phyloP scores from a whole-genome alignment of 2,113 vertebrate species.

The Alectura lathami region DNA sequence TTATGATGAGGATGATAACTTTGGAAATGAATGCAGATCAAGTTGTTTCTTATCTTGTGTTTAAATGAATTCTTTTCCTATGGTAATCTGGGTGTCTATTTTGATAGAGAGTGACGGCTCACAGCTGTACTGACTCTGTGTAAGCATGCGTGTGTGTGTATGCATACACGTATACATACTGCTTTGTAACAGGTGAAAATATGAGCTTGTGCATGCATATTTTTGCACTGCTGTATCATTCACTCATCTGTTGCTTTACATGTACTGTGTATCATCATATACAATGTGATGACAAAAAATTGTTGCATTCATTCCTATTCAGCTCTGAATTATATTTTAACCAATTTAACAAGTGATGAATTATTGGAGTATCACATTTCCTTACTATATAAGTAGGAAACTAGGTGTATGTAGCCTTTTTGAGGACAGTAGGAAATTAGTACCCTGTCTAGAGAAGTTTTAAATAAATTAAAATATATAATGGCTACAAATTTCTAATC shows the following conservation, averaged over 20 bases:
- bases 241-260: not conserved
- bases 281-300: not conserved
- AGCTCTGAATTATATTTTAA: not conserved
- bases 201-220: not conserved
- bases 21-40: not conserved
- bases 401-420: not conserved
- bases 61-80: not conserved
- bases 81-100: not conserved
- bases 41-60: not conserved
- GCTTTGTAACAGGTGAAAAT: not conserved
- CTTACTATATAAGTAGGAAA: not conserved
- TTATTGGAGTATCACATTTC: not conserved
- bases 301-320: not conserved
- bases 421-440: not conserved
- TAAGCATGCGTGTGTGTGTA: not conserved
- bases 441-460: not conserved
- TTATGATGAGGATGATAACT: not conserved
- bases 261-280: not conserved
- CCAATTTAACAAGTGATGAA: not conserved
- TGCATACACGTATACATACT: not conserved
- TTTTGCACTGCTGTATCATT: not conserved
- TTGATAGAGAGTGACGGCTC: not conserved
- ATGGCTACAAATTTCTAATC: not conserved
- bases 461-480: not conserved
- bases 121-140: accelerated